phyloP scores from a whole-genome alignment of 2,888 invertebrate species.

The Apamea monoglypha region DNA sequence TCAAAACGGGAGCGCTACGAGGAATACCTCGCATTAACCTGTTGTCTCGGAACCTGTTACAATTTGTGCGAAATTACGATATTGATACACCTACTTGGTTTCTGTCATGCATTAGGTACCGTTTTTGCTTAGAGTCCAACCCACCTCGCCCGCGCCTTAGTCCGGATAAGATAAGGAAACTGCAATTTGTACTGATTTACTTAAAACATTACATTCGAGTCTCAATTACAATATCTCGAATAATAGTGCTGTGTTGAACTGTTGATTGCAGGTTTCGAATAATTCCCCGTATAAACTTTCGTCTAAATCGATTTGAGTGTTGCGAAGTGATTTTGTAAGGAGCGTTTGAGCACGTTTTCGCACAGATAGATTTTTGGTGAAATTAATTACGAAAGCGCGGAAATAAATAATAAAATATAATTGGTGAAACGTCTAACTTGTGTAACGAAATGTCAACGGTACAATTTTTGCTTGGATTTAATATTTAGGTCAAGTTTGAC shows the following conservation, averaged over 20 bases:
- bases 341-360: slow-evolving; percentile 35
- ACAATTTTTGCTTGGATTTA: slow-evolving; percentile 20
- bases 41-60: slow-evolving; percentile 48
- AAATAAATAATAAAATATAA: slow-evolving; percentile 27
- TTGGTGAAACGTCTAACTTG: slow-evolving; percentile 33
- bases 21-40: too few relatives aligned
- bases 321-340: slow-evolving; percentile 56
- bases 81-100: slow-evolving; percentile 51
- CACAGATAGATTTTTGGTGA: slow-evolving; percentile 30
- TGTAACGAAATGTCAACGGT: slow-evolving; percentile 48
- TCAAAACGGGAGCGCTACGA: too few relatives aligned
- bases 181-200: slow-evolving; percentile 44
- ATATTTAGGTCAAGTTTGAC: slow-evolving; percentile 49
- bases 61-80: slow-evolving; percentile 35
- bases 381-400: slow-evolving; percentile 44
- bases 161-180: slow-evolving; percentile 45
- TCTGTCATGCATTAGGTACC: slow-evolving; percentile 33
- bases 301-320: slow-evolving; percentile 48
- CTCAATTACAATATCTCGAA: slow-evolving; percentile 26
- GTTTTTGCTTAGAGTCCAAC: slow-evolving; percentile 32
- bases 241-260: slow-evolving; percentile 13
- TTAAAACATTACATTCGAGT: slow-evolving; percentile 23
- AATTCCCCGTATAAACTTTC: slow-evolving; percentile 48
- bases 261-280: slow-evolving; percentile 19
- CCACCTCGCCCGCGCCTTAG: slow-evolving; percentile 36